These are phyloP conservation scores for Cottoperca gobio DNA, from an alignment of 2,797 vertebrate genomes.

Conservation along the genomic window DNA sequence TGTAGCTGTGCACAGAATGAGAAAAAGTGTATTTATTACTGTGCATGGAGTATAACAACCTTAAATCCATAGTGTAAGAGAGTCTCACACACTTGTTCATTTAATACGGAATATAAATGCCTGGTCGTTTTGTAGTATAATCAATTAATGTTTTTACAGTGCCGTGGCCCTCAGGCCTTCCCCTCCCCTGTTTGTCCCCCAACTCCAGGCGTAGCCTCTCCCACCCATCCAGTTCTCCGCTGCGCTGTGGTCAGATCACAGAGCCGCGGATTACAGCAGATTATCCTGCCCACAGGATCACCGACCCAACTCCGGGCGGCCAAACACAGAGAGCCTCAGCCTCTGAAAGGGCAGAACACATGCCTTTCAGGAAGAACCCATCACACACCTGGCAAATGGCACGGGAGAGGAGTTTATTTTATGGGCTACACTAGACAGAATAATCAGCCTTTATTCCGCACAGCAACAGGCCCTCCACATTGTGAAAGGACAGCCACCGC, in stretches of 20 bases:
- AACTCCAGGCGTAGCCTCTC: constrained; percentile 22
- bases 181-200: background rate
- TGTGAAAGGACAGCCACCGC: constrained; percentile 38
- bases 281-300: constrained; percentile 76
- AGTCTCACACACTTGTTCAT: no score
- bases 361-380: constrained; percentile 63
- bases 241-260: constrained; percentile 72
- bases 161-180: constrained; percentile 3
- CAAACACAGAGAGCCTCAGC: constrained; percentile 46
- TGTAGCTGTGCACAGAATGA: background rate
- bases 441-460: constrained; percentile 60
- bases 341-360: constrained; percentile 59
- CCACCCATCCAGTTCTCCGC: constrained; percentile 48
- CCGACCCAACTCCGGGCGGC: constrained; percentile 46
- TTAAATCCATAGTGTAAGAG: constrained; percentile 7
- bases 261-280: constrained; percentile 80
- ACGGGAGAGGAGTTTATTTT: constrained; percentile 64
- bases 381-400: constrained; percentile 69
- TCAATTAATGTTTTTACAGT: constrained; percentile 3
- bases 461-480: constrained; percentile 49
- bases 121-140: background rate
- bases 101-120: background rate
- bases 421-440: constrained; percentile 46
- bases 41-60: background rate
- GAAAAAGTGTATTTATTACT: constrained; percentile 1